Evolutionary conservation across 2,113 vertebrate species (phyloP).

Genomic region (Ifrita kowaldi): DNA sequence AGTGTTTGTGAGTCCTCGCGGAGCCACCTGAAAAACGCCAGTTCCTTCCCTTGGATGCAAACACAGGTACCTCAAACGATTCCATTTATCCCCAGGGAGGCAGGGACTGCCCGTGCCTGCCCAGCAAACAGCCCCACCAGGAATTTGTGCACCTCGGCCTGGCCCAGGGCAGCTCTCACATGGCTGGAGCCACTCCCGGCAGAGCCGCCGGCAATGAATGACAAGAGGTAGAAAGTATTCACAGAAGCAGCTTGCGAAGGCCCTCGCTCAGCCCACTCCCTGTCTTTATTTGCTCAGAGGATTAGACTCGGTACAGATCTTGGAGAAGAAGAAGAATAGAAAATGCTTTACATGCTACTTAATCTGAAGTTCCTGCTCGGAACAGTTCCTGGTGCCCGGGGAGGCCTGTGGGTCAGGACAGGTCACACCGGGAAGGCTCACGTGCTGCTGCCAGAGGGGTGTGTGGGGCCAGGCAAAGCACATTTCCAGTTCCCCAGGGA

Average conservation of each 20-base stretch:
- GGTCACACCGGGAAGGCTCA: background rate
- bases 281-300: background rate
- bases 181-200: fast-evolving
- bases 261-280: background rate
- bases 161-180: background rate
- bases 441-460: background rate
- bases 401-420: background rate
- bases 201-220: fast-evolving
- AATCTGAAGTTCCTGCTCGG: background rate
- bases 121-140: background rate
- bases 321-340: background rate
- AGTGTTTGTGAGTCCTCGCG: fast-evolving
- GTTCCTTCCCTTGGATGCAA: background rate
- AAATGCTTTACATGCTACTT: background rate
- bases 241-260: background rate
- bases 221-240: slow-evolving; percentile 31
- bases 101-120: background rate
- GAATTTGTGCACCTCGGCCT: background rate
- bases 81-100: background rate
- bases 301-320: background rate
- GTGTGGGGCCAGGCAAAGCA: background rate
- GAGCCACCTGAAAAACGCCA: background rate
- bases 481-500: background rate
- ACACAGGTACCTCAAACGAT: fast-evolving
- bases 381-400: background rate